These are phyloP conservation scores for Tenebrio molitor DNA, from an alignment of 1,140 invertebrate genomes.

Conservation along the genomic window DNA sequence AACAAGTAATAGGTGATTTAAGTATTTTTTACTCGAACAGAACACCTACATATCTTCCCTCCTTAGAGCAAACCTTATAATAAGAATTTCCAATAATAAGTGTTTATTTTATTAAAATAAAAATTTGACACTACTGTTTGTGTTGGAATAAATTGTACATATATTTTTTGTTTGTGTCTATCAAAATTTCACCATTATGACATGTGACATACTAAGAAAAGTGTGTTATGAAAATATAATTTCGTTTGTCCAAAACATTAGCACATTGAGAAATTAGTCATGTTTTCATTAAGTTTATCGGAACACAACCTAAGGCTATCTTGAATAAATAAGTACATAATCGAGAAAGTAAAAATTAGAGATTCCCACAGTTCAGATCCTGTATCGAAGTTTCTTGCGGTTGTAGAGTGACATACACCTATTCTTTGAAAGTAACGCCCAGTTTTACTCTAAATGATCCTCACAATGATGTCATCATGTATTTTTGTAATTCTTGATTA, in stretches of 20 bases:
- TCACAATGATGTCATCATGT: neutral
- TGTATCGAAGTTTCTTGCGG: conserved; percentile 7
- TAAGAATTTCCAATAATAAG: no score
- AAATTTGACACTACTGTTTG: no score
- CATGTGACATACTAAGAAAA: conserved; percentile 26
- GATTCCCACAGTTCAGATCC: conserved; percentile 28
- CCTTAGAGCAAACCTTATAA: no score
- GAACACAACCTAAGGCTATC: conserved; percentile 24
- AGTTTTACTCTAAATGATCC: neutral
- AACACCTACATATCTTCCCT: no score
- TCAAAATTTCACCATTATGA: neutral
- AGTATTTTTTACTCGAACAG: no score
- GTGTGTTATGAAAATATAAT: conserved; percentile 24
- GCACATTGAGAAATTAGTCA: conserved; percentile 27
- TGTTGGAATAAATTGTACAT: no score
- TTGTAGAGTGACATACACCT: conserved; percentile 8
- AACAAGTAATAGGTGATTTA: no score
- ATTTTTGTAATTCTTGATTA: conserved; percentile 11
- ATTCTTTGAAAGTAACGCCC: neutral
- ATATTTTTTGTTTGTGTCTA: no score
- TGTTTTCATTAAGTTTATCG: conserved; percentile 24
- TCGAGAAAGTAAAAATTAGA: conserved; percentile 7
- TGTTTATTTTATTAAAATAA: no score
- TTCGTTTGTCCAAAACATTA: conserved; percentile 17
- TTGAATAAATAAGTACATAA: conserved; percentile 16